Base-by-base conservation (phyloP, 2,113 vertebrate species). In the Hepsetus odoe region DNA sequence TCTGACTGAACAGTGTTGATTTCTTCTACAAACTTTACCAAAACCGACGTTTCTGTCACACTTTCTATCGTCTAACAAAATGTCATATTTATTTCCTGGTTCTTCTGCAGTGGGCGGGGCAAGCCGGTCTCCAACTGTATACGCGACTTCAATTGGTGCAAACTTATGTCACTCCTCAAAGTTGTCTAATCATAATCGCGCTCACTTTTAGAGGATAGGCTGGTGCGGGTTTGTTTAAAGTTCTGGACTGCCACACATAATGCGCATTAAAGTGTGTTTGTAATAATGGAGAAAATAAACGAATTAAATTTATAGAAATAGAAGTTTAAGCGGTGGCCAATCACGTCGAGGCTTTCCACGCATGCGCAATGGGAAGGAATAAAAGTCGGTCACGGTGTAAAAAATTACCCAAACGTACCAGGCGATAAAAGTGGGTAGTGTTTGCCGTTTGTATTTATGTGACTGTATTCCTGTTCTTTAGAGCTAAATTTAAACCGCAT, bases 61-160 rank as follows among this genome's bases (percentile, higher is more conserved):
- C 38, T 71, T 62, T 51, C 51, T 22, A 20, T n/a, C 61, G 55
- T 28, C 62, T 69, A 26, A 51, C 20, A 42, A 80, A 73, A 80
- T 74, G 46, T 35, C 78, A 80, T 44, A 26, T 20, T 61, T 46
- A 82, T 79, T 86, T 86, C 85, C 85, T 81, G 83, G 80, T 84
- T 81, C 59, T 38, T 38, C 53, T 40, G 3, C 6, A 46, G 46
- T 55, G 42, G 82, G 82, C 74, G 77, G 72, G 38, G 30, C 56
- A 53, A 55, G 69, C 13, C 0, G 11, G 24, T 49, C 8, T 7
- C 51, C 11, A 10, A 40, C 33, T 12, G 33, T 30, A 53, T 66
- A 18, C 40, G 72, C n/a, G 5, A 22, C 18, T 28, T 18, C 22
- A 74, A 83, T 83, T 83, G 77, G 78, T 56, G 14, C 4, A 69